Evolutionary conservation across 2,888 invertebrate species (phyloP), one percentile per base, ranked within the genome.

Genomic region (Syrphus vitripennis): DNA sequence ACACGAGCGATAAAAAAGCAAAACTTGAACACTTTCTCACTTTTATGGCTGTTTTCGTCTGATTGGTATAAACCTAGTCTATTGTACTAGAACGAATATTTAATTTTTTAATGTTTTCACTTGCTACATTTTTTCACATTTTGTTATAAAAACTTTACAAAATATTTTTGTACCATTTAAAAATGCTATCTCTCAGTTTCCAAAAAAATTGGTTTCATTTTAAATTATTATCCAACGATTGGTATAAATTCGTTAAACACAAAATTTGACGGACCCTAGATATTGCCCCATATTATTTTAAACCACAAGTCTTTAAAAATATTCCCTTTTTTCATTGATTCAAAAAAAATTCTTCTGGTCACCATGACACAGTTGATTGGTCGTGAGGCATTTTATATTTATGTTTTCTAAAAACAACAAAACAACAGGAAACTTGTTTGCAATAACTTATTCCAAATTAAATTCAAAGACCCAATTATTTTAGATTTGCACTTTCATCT

Each of bases 401-500:
- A 67, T 67, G 14, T 0, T n/a, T 61, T 61, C 7, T 29, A 19
- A 55, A 48, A 55, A 48, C 75, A 48, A 45, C 31, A 71, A 70
- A 65, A 76, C 42, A 80, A 48, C 80, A 76, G 80, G 76, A 84
- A 80, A 67, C 71, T 53, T 65, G 65, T 71, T 71, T 57, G 69
- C 63, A 53, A 75, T 81, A 57, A 70, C 70, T 81, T 29, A 65
- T 63, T 45, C 16, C 65, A 34, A 70, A 59, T 67, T 24, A 40
- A 69, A 55, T 83, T 55, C 61, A 79, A 74, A 84, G 65, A 59
- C 45, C 61, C 40, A 78, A 74, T 72, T 82, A 86, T 78, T 81
- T 78, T 70, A 69, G 65, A 84, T 76, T 57, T 81, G 83, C 31
- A 50, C 57, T 79, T 70, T 70, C 50, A 67, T 76, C 80, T 80